Base-by-base conservation (phyloP, 2,797 vertebrate genomes). In the Takifugu ocellatus region DNA sequence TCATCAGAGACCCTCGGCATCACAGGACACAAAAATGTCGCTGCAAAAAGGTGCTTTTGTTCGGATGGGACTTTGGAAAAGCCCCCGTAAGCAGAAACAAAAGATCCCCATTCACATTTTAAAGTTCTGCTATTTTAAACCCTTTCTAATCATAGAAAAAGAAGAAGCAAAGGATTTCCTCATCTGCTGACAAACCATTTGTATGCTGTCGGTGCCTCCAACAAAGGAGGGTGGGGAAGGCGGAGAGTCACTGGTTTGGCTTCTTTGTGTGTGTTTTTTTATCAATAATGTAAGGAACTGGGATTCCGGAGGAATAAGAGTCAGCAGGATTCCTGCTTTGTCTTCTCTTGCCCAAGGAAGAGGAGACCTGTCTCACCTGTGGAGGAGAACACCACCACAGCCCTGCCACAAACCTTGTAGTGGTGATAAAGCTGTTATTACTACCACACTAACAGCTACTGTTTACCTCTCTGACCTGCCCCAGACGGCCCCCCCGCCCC, bases 391-490 rank as follows among this genome's bases (percentile, higher is more conserved):
- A 10, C 36, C 36, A 5, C 12, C 36, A 14, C 36, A 4, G 36
- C 36, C 36, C 36, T 12, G 21, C 5, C 61, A 69, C 80, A 81
- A 84, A 82, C 70, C 64, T 63, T 69, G 59, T 8, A 25, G 51
- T 36, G 68, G 71, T 58, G 51, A 83, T 85, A 84, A 84, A 86
- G 72, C 83, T 78, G 84, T 83, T 76, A 80, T 25, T 68, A 70
- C 67, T 48, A 67, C 60, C 66, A 77, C 68, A 80, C 79, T 64
- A 76, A 72, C 68, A 74, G 77, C 70, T 52, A 52, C 77, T 66
- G 68, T 83, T 80, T 80, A 75, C 79, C 57, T 69, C 59, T 68
- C 63, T 29, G 54, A 66, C 66, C 77, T 70, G 67, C 60, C 54
- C 73, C 63, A 70, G 71, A 82, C 66, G 68, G 51, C 74, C 49